A percentile compares a stretch with the other conserved stretches of the same genome.
These are phyloP conservation scores for Adrianichthys oophorus DNA, from an alignment of 2,797 vertebrate species.

Conservation along the genomic window DNA sequence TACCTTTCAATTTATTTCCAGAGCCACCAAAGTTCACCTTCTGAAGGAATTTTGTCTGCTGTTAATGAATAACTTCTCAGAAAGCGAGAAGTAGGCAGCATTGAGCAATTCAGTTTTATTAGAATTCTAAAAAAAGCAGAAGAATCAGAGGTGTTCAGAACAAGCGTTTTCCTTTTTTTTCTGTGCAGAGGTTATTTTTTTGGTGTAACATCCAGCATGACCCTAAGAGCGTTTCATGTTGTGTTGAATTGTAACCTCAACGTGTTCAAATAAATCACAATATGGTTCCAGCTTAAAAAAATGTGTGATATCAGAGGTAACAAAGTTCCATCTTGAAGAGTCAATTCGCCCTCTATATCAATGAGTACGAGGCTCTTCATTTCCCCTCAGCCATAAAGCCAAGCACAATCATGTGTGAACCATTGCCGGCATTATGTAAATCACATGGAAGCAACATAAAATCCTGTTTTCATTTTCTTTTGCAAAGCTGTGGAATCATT, in stretches of 20 bases:
- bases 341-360: constrained; percentile 69
- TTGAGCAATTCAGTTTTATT: constrained; percentile 35
- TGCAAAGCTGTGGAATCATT: constrained; percentile 75
- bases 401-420: constrained; percentile 75
- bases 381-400: constrained; percentile 69
- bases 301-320: constrained; percentile 56
- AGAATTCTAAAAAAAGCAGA: constrained; percentile 43
- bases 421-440: constrained; percentile 76
- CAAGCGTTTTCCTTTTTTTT: constrained; percentile 14
- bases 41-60: constrained; percentile 55
- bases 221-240: constrained; percentile 21
- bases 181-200: constrained; percentile 5
- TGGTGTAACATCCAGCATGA: constrained; percentile 9
- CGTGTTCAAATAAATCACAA: constrained; percentile 44
- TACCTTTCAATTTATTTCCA: constrained; percentile 75
- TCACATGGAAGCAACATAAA: constrained; percentile 72
- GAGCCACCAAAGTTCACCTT: constrained; percentile 73
- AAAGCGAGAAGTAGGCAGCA: constrained; percentile 23
- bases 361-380: constrained; percentile 66
- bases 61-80: constrained; percentile 63
- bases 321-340: constrained; percentile 73
- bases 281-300: constrained; percentile 40
- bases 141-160: constrained; percentile 29
- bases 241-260: constrained; percentile 34
- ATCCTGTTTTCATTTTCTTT: constrained; percentile 80